phyloP scores from a whole-genome alignment of 1,140 invertebrate genomes.

The Zaprionus africanus region DNA sequence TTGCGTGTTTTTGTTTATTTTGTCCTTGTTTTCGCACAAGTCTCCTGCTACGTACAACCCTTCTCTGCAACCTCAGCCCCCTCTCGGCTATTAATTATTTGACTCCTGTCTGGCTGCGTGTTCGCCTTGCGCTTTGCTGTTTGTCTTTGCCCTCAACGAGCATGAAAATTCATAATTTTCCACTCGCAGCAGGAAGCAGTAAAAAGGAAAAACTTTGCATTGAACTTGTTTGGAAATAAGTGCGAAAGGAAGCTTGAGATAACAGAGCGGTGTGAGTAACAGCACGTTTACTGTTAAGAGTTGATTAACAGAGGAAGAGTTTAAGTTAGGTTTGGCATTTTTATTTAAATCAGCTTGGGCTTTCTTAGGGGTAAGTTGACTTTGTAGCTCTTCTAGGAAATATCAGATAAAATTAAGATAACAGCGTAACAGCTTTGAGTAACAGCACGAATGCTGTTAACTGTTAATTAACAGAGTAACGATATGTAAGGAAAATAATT shows the following conservation, averaged over 20 bases:
- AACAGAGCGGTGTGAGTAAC: not conserved
- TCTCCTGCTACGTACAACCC: constrained; percentile 7
- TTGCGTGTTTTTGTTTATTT: constrained; percentile 65
- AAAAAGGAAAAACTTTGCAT: constrained; percentile 2
- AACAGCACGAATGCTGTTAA: too few species aligned
- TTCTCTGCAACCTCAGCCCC: constrained; percentile 15
- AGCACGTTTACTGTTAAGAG: not conserved
- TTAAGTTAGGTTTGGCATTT: not conserved
- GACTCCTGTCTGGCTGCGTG: constrained; percentile 73
- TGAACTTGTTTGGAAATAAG: constrained; percentile 5
- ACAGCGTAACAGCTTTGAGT: too few species aligned
- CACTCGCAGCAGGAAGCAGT: constrained; percentile 1
- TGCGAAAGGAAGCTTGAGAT: not conserved
- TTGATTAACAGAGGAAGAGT: not conserved
- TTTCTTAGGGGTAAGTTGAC: not conserved
- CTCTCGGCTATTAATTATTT: constrained; percentile 74
- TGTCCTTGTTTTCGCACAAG: constrained; percentile 38
- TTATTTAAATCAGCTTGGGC: not conserved
- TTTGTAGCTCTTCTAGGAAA: not conserved
- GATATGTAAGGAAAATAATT: too few species aligned
- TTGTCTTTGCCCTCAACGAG: constrained; percentile 58
- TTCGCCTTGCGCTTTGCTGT: constrained; percentile 47
- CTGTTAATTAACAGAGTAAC: too few species aligned
- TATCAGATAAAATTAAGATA: too few species aligned
- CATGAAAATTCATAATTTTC: constrained; percentile 70